Conservation (phyloP, 2,888 invertebrate genomes). For the Spicauda simplicius region DNA sequence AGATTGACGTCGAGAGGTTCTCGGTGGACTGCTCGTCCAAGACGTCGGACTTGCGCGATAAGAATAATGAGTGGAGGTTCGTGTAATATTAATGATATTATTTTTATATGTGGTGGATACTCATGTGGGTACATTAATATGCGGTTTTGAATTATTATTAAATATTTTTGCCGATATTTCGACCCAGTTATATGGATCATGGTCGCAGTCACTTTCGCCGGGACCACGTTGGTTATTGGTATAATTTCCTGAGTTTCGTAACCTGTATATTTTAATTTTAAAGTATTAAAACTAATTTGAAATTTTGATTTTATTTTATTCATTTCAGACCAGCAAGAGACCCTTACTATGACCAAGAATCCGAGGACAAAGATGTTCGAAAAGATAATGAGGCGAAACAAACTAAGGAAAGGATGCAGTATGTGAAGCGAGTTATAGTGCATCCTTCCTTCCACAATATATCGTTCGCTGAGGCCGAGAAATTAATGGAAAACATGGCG, state of each 20-base stretch:
- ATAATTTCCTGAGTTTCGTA: too few species aligned
- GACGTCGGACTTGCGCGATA: conserved; percentile 95
- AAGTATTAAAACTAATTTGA: background rate
- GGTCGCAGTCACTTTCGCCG: too few species aligned
- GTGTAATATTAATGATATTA: background rate
- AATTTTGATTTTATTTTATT: background rate
- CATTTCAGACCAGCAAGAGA: conserved; percentile 91
- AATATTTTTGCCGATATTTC: too few species aligned
- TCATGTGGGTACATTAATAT: too few species aligned
- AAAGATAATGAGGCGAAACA: conserved; percentile 93
- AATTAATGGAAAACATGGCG: conserved; percentile 95
- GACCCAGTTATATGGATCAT: too few species aligned
- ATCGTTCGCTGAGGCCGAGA: conserved; percentile 96
- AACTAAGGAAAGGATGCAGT: conserved; percentile 92
- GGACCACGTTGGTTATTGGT: too few species aligned
- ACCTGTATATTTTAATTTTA: too few species aligned
- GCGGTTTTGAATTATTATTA: too few species aligned
- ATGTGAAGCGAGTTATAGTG: conserved; percentile 97
- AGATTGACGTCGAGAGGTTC: conserved; percentile 97
- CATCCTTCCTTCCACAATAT: conserved; percentile 99
- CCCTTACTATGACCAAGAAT: conserved; percentile 94
- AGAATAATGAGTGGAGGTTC: conserved; percentile 94
- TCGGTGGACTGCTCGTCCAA: conserved; percentile 97
- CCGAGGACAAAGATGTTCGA: conserved; percentile 91
- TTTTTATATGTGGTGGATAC: too few species aligned